A percentile compares a stretch with the other conserved stretches of the same genome.
Conservation (phyloP, 2,888 invertebrate species). For the Stomorhina lunata region DNA sequence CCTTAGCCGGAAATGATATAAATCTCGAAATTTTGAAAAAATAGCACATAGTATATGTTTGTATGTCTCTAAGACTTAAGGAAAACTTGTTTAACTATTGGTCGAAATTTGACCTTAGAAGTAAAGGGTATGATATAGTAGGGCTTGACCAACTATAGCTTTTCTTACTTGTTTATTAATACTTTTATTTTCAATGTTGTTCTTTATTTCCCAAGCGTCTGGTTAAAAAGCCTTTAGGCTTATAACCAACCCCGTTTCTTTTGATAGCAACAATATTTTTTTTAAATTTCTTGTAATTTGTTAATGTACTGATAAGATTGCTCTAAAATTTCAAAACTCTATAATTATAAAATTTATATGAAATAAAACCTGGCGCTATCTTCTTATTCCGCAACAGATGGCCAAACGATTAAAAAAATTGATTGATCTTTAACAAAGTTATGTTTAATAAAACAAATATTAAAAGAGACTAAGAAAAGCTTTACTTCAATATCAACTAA, state of each 20-base stretch:
- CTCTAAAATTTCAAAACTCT: neutral
- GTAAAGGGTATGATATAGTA: no score
- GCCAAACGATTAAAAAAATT: constrained; percentile 22
- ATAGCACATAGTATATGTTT: no score
- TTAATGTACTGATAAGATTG: neutral
- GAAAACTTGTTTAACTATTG: no score
- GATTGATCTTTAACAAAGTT: constrained; percentile 44
- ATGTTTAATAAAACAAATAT: constrained; percentile 24
- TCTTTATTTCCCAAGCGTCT: neutral
- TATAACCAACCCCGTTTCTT: neutral
- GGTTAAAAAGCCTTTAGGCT: neutral
- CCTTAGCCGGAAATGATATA: no score
- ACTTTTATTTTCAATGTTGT: neutral
- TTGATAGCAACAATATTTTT: neutral
- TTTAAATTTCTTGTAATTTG: neutral
- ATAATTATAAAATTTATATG: constrained; percentile 32
- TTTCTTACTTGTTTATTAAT: neutral
- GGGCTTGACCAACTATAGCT: neutral
- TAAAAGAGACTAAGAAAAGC: neutral
- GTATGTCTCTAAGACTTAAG: no score
- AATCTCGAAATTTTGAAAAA: no score
- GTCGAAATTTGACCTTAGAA: no score
- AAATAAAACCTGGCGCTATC: neutral
- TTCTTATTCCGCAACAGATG: neutral
- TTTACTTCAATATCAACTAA: neutral